Evolutionary conservation across 2,888 invertebrate species (phyloP), one percentile per base, ranked within the genome.

Genomic region (Suillia variegata): DNA sequence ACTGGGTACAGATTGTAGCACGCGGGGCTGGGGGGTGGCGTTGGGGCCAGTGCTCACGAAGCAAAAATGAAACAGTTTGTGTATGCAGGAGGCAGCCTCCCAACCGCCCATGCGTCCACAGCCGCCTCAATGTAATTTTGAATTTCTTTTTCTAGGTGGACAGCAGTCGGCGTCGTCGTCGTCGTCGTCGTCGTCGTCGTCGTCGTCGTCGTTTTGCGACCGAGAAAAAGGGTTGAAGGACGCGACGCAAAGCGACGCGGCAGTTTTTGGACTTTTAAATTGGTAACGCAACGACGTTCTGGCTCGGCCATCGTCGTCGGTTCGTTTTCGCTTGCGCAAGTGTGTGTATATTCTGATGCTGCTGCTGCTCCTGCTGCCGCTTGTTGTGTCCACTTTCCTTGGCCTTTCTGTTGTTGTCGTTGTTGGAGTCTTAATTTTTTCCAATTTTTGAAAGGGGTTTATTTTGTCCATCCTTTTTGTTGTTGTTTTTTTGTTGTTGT

Each of bases 1-100:
- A n/a, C n/a, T n/a, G n/a, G n/a, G n/a, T n/a, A n/a, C n/a, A n/a
- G n/a, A n/a, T n/a, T n/a, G n/a, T n/a, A n/a, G n/a, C n/a, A n/a
- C n/a, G n/a, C n/a, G 42, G 61, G 52, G 59, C 55, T 22, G 54
- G 45, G 34, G 6, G 13, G n/a, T 12, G n/a, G 45, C 45, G 45
- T n/a, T 10, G 45, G 18, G 4, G 38, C 6, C 13, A 38, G n/a
- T n/a, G n/a, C 12, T 8, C n/a, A n/a, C 31, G 38, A 4, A 38
- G 5, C n/a, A n/a, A n/a, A n/a, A n/a, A 18, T 45, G 20, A 17
- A 18, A 18, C 8, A 20, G 45, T 17, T 17, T 17, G 45, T 17
- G 18, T 3, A 2, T 45, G 45, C 4, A 6, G 18, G 17, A 4
- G 45, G 18, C 45, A n/a, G 15, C 13, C 38, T 38, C 38, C 38